These are phyloP conservation scores for Astur gentilis DNA, from an alignment of 2,113 vertebrate species.

Conservation along the genomic window DNA sequence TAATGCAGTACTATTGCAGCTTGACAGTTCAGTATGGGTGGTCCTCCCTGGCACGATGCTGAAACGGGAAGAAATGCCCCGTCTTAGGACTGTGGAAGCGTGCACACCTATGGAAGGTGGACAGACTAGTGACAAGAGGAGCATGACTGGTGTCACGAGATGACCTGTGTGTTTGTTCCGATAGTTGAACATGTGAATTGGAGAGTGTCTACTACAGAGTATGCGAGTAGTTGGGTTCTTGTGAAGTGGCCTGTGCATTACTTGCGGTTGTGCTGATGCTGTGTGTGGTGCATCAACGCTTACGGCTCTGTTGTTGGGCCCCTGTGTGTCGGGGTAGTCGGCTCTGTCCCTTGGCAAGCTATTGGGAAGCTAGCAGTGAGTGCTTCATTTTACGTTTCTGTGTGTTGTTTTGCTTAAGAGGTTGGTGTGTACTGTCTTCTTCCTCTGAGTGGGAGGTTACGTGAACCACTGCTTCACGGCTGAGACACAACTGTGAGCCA, in stretches of 20 bases:
- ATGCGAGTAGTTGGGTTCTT: neutral
- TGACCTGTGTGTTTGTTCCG: neutral
- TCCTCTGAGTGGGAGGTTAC: neutral
- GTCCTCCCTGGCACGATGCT: neutral
- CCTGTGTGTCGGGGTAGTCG: neutral
- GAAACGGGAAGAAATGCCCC: neutral
- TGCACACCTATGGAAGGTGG: neutral
- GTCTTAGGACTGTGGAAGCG: neutral
- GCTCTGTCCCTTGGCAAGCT: neutral
- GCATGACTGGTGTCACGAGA: neutral
- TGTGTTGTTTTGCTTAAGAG: neutral
- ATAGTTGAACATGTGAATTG: neutral
- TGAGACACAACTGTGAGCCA: neutral
- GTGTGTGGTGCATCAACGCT: neutral
- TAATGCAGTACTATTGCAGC: neutral
- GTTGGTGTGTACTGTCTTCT: neutral
- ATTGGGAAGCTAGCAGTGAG: neutral
- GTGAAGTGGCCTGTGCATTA: neutral
- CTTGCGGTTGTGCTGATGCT: neutral
- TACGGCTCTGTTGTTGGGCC: neutral
- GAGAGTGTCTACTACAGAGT: fast-evolving
- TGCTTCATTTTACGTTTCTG: neutral
- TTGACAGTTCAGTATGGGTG: neutral
- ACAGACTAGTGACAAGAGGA: neutral
- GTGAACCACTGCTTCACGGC: neutral